Conservation (phyloP, 1,140 invertebrate species). For the Olivierus martensii region DNA sequence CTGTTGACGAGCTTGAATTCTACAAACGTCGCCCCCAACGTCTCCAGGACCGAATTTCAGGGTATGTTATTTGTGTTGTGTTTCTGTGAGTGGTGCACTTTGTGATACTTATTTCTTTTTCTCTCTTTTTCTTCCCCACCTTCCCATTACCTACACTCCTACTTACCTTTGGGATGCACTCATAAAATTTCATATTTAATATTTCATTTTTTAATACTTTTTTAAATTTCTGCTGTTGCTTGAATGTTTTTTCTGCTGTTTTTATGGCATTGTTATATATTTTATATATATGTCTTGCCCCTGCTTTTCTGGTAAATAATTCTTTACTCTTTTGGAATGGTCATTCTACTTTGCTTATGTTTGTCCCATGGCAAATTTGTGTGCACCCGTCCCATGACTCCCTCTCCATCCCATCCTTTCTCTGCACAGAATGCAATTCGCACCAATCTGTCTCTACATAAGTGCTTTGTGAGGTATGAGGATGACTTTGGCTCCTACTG, state of each 20-base stretch:
- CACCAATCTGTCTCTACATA: constrained; percentile 97
- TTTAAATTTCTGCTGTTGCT: too few species aligned
- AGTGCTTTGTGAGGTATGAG: constrained; percentile 97
- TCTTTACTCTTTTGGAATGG: too few species aligned
- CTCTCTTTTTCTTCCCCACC: constrained; percentile 8
- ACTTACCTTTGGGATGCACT: too few species aligned
- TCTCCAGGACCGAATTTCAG: constrained; percentile 44
- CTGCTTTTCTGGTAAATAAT: too few species aligned
- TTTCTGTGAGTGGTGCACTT: not conserved
- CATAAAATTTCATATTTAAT: too few species aligned
- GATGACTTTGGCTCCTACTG: constrained; percentile 97
- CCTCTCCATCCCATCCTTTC: constrained; percentile 14
- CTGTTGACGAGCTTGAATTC: constrained; percentile 98
- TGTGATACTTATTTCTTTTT: constrained; percentile 14
- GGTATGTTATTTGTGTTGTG: constrained; percentile 17
- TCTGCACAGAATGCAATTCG: constrained; percentile 91
- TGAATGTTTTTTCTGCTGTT: too few species aligned
- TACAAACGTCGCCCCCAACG: constrained; percentile 95
- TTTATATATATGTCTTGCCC: too few species aligned
- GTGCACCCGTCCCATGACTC: not conserved
- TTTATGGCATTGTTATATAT: too few species aligned
- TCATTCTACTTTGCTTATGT: too few species aligned
- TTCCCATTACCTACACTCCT: not conserved
- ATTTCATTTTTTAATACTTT: too few species aligned
- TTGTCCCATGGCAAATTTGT: too few species aligned